Evolutionary conservation across 2,888 invertebrate genomes (phyloP), one percentile per base, ranked within the genome.

Genomic region (Chymomyza procnemis): DNA sequence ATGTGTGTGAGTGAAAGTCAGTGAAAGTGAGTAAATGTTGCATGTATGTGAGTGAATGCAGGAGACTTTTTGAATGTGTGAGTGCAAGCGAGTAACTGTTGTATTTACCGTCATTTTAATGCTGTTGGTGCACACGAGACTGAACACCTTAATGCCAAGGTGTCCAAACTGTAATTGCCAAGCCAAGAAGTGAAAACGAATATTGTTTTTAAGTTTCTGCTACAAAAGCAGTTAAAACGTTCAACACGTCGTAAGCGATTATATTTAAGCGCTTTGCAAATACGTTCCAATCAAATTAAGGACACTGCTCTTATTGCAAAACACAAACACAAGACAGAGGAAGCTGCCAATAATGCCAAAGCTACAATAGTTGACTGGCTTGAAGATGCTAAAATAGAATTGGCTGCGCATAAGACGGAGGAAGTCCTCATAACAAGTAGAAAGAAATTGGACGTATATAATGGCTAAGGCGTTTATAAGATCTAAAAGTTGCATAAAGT

Each of bases 21-120:
- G 50, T 57, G 21, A 12, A 60, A 19, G 26, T 19, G 47, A 4
- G 26, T 58, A 34, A 6, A n/a, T 16, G n/a, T 47, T 26, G 60
- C n/a, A 19, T 34, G 67, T 64, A 61, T 62, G 68, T 48, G 60
- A 52, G 52, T 63, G 64, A 6, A 26, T 67, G 56, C 66, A 64
- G 63, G 18, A 52, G 64, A 56, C 55, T 18, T 4, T 55, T 12
- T 26, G 26, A 14, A 12, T 21, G 56, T 0, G 56, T 14, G 56
- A 5, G 30, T 22, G 12, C 18, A n/a, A 14, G 18, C 54, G 22
- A 54, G 22, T n/a, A 54, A 21, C 22, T 54, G 19, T 54, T 19
- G 19, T 22, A 54, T 54, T 19, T 54, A 54, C 14, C 21, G 19
- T 54, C 16, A 16, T 54, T 19, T 22, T 54, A 41, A 22, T 52